Base-by-base conservation (phyloP, 2,113 vertebrate genomes). In the Columba livia region DNA sequence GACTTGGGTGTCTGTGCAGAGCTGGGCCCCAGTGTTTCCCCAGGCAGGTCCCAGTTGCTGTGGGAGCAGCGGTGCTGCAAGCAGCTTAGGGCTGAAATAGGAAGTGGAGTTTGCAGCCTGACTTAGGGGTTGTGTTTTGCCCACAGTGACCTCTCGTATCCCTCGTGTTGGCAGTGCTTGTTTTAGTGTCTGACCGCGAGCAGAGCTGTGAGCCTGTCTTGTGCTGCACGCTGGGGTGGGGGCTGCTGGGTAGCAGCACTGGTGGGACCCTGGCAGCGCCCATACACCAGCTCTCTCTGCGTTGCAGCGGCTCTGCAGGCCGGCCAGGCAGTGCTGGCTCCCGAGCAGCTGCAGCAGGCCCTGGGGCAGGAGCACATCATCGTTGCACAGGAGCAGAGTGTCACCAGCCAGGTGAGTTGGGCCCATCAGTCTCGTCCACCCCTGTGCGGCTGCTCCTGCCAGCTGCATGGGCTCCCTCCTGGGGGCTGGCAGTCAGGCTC, bases 311-410 rank as follows among this genome's bases (percentile, higher is more conserved):
- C 99, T 36, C 95, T 99, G 89, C 99, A 99, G 96, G 97, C 98
- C 0, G 97, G 98, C 75, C 99, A 99, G 48, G 97, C 98, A 0
- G 98, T 99, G 74, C 98, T 99, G 96, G 98, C 98, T 67, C 98
- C 99, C 0, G 99, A 99, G 88, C 92, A 96, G 62, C 95, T 99
- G 50, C 98, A 98, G 96, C 99, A 99, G 96, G 98, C 98, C 1
- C 96, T 99, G 88, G 98, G 98, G 48, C 99, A 98, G 92, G 99
- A 99, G 11, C 99, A 99, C 97, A 99, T 99, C 91, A 99, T 99
- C 2, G 98, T 99, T 6, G 97, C 99, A 4, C 99, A 99, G 94
- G 99, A 99, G 71, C 99, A 99, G 94, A 92, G 98, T 0, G 96
- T 99, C 53, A 95, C 98, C 32, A 98, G 98, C 93, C 99, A 99